Base-by-base conservation (phyloP, 2,888 invertebrate genomes). In the Sinelater perroti region DNA sequence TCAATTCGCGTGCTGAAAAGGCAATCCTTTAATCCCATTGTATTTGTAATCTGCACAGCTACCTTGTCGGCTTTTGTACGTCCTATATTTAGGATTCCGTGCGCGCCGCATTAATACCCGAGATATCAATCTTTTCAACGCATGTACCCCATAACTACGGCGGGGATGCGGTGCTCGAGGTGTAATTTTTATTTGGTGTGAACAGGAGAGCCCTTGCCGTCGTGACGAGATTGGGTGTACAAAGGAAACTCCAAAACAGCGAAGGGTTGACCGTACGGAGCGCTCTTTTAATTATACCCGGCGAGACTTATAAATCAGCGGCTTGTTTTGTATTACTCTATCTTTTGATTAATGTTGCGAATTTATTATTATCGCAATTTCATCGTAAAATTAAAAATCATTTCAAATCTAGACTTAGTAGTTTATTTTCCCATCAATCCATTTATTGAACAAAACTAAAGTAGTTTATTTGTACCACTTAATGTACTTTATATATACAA, bases 51-150 rank as follows among this genome's bases (percentile, higher is more conserved):
- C 55, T 60, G 55, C 51, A 56, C 40, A 36, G 60, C 52, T 57
- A 57, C 56, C 53, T 58, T 54, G 61, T 54, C 56, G 61, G 64
- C 66, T 66, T 66, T 63, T 67, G 61, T 60, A 51, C 51, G 60
- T 63, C 63, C 63, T 58, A 62, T 65, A 64, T 68, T 67, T 64
- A 67, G 60, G 64, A 65, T 64, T 64, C 62, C 65, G 64, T 63
- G 65, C 60, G 62, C 57, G 51, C 62, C 62, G 61, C 67, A 64
- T 65, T 68, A 67, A 67, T 67, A 67, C 65, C 52, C 61, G 51
- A 65, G 68, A 68, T 68, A 68, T 67, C 68, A 68, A 68, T 68
- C 68, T 67, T 63, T 65, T 67, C 64, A 64, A 66, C 64, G 64
- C 57, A 60, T 67, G 66, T 65, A 57, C 54, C 50, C 13, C 50